Evolutionary conservation across 35 echinoderm and acorn worm genomes (phyloP).

Genomic region (Apostichopus californicus): DNA sequence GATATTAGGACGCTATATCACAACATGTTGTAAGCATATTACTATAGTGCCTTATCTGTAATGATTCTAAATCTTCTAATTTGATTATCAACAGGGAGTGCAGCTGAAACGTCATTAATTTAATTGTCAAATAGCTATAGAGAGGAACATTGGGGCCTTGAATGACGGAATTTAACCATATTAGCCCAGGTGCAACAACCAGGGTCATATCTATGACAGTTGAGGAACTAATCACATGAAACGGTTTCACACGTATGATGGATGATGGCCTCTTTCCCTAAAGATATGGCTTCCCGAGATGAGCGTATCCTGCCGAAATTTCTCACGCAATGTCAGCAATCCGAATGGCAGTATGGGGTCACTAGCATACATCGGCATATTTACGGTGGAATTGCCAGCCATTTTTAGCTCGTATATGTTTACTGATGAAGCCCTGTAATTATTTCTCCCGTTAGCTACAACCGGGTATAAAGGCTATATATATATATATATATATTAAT

Average conservation of each 20-base stretch:
- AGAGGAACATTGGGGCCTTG: not conserved
- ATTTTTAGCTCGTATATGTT: too few species aligned
- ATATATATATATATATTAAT: not conserved
- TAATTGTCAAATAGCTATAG: not conserved
- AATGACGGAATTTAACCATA: not conserved
- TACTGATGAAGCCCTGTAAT: too few species aligned
- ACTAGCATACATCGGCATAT: not conserved
- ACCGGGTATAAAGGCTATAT: not conserved
- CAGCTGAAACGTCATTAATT: not conserved
- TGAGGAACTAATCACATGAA: not conserved
- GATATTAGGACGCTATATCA: too few species aligned
- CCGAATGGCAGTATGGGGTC: not conserved
- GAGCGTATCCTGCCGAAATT: not conserved
- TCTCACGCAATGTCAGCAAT: not conserved
- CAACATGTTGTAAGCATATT: too few species aligned
- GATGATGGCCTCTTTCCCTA: not conserved
- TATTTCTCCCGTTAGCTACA: too few species aligned
- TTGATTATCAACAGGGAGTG: too few species aligned
- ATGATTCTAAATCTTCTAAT: too few species aligned
- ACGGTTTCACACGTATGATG: not conserved
- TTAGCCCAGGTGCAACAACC: not conserved
- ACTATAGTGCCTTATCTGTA: too few species aligned
- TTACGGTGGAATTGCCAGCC: too few species aligned
- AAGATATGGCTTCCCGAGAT: not conserved
- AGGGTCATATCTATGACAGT: not conserved